Evolutionary conservation across 2,113 vertebrate species (phyloP).

Genomic region (Cinclus cinclus): DNA sequence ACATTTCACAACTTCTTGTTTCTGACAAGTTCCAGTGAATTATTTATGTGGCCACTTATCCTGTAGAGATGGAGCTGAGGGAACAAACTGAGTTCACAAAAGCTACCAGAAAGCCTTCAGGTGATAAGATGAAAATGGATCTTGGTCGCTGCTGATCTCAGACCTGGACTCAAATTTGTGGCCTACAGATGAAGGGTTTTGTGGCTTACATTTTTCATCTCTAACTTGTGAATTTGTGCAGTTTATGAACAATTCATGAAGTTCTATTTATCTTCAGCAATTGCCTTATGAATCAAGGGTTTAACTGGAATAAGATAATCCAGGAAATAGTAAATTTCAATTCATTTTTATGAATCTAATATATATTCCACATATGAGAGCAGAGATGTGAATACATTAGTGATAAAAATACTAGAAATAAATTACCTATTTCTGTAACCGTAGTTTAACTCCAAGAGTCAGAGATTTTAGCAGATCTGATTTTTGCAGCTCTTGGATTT

Average conservation of each 20-base stretch:
- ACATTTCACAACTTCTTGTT: conserved; percentile 34
- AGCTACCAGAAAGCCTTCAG: background rate
- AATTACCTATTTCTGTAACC: conserved; percentile 7
- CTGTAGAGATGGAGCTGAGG: background rate
- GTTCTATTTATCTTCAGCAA: conserved; percentile 57
- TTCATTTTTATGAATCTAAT: conserved; percentile 54
- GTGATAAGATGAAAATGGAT: conserved; percentile 41
- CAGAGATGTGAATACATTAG: conserved; percentile 32
- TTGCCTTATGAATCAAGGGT: conserved; percentile 45
- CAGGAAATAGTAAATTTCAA: conserved; percentile 56
- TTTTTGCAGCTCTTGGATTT: background rate
- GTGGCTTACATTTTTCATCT: conserved; percentile 13
- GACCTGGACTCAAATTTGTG: background rate
- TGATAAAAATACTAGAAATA: conserved; percentile 49
- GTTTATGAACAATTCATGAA: conserved; percentile 60
- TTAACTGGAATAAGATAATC: conserved; percentile 61
- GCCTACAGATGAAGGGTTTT: background rate
- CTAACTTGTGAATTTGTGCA: conserved; percentile 17
- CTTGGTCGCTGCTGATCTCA: background rate
- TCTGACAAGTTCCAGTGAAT: conserved; percentile 27
- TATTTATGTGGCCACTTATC: conserved; percentile 18
- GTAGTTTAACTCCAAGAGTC: background rate
- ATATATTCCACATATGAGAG: background rate
- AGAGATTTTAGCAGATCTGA: background rate
- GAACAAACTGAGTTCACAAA: background rate